These are phyloP conservation scores for Cirrhinus molitorella DNA, from an alignment of 2,797 vertebrate species.

Conservation along the genomic window DNA sequence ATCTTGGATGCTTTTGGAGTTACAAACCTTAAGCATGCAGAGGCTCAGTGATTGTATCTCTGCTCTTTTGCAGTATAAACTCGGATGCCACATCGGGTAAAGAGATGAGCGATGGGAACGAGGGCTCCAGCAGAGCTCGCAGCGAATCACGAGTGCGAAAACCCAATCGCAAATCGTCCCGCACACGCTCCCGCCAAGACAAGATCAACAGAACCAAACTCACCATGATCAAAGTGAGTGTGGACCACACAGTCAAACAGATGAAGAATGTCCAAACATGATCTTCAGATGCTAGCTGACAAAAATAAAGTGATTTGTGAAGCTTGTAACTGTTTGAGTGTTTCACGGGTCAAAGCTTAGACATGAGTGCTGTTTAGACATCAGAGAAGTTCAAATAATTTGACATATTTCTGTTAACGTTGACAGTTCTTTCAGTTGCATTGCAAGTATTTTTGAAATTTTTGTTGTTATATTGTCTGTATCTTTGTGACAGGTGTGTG, in stretches of 20 bases:
- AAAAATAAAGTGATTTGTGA: background rate
- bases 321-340: background rate
- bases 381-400: too few species aligned
- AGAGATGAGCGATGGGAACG: conserved; percentile 93
- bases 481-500: conserved; percentile 84
- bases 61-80: conserved; percentile 75
- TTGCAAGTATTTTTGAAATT: background rate
- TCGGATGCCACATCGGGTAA: conserved; percentile 91
- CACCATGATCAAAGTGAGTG: conserved; percentile 93
- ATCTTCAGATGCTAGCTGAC: too few species aligned
- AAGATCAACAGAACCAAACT: conserved; percentile 89
- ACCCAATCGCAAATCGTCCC: conserved; percentile 90
- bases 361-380: background rate
- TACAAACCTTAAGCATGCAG: background rate
- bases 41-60: background rate
- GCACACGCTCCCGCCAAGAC: conserved; percentile 91
- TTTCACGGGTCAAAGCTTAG: background rate
- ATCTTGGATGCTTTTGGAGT: background rate
- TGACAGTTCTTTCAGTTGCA: background rate
- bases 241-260: background rate
- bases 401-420: too few species aligned
- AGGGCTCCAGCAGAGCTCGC: conserved; percentile 85
- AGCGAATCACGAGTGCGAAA: conserved; percentile 88
- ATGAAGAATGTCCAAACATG: background rate
- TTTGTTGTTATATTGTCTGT: background rate